Evolutionary conservation across 2,113 vertebrate species (phyloP), one percentile per base, ranked within the genome.

Genomic region (Labrus mixtus): DNA sequence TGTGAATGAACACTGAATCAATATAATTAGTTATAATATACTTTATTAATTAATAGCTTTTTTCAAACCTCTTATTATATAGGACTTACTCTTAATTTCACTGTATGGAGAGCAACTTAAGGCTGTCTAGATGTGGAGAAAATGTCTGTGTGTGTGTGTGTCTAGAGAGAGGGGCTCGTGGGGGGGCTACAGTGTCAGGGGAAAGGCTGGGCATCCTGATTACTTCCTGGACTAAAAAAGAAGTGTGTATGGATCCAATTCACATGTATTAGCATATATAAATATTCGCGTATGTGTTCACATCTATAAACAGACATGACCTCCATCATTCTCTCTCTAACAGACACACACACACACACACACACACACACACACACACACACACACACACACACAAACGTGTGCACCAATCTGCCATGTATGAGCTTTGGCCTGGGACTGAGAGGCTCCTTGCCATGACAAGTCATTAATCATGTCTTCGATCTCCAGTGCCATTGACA

Each of bases 401-500:
- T 23, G 33, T 66, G 76, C 51, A 60, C 51, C 70, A 23, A 64
- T 59, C 25, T 23, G 64, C 81, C 62, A 58, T 71, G 66, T 83
- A 59, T 57, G 76, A 59, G 68, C 51, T 75, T 76, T 83, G 63
- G 80, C 81, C 78, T 43, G 76, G 72, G 75, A 90, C 81, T 83
- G 87, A 91, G 76, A 87, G 68, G 72, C 85, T 84, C 78, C 82
- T 90, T 62, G 64, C 79, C 57, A 19, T 41, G 76, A 91, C 79
- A 64, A 73, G 85, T 86, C 91, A 93, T 93, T 91, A 93, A 92
- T 94, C 91, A 91, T 89, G 85, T 89, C 93, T 83, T 84, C 79
- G 74, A 90, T 84, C 83, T 88, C 50, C 15, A 67, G 76, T 76
- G 85, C 72, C 63, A 86, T 75, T 86, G 79, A 83, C 70, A 78